Conservation (phyloP, 30 jellyfish, hydroid and myxozoan genomes). For the Clytia hemisphaerica region DNA sequence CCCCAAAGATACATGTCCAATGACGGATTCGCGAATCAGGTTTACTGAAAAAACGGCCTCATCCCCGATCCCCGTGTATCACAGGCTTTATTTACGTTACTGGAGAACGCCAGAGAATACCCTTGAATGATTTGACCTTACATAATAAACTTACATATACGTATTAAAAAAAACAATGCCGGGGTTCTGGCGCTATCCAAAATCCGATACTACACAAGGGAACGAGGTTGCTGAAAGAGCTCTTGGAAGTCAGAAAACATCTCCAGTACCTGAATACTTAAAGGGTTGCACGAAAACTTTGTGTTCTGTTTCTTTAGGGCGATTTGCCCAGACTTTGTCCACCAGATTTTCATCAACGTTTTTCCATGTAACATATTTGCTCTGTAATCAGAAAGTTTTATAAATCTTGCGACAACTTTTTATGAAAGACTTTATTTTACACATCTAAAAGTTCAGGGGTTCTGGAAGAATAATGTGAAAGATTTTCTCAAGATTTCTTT, state of each 20-base stretch:
- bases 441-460: not conserved
- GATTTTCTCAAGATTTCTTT: no score
- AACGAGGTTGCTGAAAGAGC: not conserved
- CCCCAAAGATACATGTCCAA: no score
- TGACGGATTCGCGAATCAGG: no score
- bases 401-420: no score
- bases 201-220: not conserved
- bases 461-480: not conserved
- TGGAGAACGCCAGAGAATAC: no score
- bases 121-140: no score
- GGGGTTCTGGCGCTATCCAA: no score
- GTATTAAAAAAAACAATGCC: no score
- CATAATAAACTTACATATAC: no score
- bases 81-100: no score
- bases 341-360: constrained; percentile 33
- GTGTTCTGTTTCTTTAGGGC: constrained; percentile 33
- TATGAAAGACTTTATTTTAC: not conserved
- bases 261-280: constrained; percentile 61
- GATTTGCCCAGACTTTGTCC: constrained; percentile 53
- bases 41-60: no score
- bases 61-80: no score
- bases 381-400: constrained; percentile 23
- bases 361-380: constrained; percentile 22
- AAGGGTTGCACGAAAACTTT: constrained; percentile 18
- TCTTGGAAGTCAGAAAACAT: not conserved